Percentiles rank a stretch among this genome's conserved stretches.
These are phyloP conservation scores for Peromyscus attwateri DNA, from an alignment of 2,797 vertebrate genomes.

Conservation along the genomic window DNA sequence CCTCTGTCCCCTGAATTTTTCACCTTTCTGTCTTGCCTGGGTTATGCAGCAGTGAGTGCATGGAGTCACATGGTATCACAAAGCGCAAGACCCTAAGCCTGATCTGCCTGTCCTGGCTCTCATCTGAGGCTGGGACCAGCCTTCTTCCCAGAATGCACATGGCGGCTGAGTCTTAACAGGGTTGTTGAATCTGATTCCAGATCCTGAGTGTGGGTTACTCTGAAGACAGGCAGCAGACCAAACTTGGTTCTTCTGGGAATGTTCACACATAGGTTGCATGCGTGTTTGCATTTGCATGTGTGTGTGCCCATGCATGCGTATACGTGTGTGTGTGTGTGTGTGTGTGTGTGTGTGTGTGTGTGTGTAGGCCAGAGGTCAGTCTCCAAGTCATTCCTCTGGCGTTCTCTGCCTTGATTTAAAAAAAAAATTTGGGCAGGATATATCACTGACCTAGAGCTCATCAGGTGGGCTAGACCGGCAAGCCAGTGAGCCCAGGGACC, in stretches of 20 bases:
- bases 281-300: background rate
- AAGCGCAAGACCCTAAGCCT: background rate
- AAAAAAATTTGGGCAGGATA: background rate
- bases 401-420: background rate
- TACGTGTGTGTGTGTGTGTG: too few species aligned
- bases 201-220: background rate
- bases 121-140: background rate
- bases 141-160: fast-evolving
- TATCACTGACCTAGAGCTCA: background rate
- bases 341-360: background rate
- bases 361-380: background rate
- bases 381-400: background rate
- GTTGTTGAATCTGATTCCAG: too few species aligned
- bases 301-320: fast-evolving
- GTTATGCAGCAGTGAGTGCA: background rate
- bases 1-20: background rate
- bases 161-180: background rate
- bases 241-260: background rate
- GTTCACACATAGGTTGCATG: background rate
- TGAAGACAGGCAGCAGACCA: background rate
- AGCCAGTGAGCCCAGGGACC: background rate
- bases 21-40: background rate
- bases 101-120: background rate
- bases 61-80: background rate
- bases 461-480: background rate